phyloP scores from a whole-genome alignment of 2,113 vertebrate species.

The Nerophis ophidion region DNA sequence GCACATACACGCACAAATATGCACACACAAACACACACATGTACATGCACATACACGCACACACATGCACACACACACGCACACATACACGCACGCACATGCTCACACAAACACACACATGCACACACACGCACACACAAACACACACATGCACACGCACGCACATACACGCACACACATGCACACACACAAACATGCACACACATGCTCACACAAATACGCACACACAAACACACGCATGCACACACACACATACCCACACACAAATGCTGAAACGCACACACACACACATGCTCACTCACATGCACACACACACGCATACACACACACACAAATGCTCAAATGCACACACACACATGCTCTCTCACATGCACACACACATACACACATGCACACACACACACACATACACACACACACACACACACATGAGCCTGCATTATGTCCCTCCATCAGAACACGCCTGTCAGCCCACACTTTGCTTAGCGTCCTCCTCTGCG shows the following conservation, averaged over 20 bases:
- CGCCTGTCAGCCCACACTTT: constrained; percentile 55
- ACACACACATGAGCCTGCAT: constrained; percentile 46
- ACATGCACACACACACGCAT: background rate
- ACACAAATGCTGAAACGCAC: no score
- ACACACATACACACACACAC: constrained; percentile 1
- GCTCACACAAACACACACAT: background rate
- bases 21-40: no score
- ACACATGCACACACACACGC: background rate
- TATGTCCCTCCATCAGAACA: constrained; percentile 27
- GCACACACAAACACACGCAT: background rate
- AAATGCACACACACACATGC: constrained; percentile 35
- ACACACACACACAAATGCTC: constrained; percentile 22
- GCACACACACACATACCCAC: background rate
- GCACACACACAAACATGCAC: constrained; percentile 20
- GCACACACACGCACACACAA: no score
- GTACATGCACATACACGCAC: no score
- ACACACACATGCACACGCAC: no score
- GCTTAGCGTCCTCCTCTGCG: constrained; percentile 63
- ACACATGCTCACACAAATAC: no score
- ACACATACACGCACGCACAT: background rate
- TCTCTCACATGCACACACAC: no score
- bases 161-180: background rate
- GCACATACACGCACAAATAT: no score
- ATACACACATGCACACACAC: background rate
- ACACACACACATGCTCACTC: constrained; percentile 26